phyloP scores from a whole-genome alignment of 1,140 invertebrate genomes.

The Helicoverpa armigera region DNA sequence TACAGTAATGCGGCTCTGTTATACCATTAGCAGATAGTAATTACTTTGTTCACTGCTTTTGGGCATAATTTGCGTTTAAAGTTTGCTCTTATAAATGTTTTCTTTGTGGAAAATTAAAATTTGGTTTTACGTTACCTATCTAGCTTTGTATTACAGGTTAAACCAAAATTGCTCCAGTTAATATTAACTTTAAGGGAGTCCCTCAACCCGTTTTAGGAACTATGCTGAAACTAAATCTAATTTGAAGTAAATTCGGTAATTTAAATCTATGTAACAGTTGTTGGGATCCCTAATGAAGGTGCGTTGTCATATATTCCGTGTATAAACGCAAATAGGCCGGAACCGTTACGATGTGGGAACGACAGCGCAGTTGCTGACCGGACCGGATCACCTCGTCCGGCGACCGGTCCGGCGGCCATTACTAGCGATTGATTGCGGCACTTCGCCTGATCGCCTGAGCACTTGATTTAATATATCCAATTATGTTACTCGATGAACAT shows the following conservation, averaged over 20 bases:
- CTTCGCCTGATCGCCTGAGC: background rate
- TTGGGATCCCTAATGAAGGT: background rate
- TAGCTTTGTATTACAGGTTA: too few species aligned
- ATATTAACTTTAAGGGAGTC: too few species aligned
- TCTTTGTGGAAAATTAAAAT: too few species aligned
- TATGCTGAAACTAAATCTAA: background rate
- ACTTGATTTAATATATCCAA: too few species aligned
- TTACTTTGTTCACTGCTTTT: background rate
- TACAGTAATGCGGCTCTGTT: background rate
- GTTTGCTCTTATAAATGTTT: background rate
- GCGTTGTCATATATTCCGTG: slow-evolving; percentile 7
- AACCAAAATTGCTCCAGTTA: too few species aligned
- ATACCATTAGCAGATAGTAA: background rate
- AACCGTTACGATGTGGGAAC: slow-evolving; percentile 27
- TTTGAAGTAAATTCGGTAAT: background rate
- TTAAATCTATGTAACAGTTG: background rate
- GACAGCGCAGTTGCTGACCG: background rate
- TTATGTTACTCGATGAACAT: too few species aligned
- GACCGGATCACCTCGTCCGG: background rate
- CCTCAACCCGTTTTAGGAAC: too few species aligned
- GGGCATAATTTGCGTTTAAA: background rate
- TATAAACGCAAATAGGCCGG: background rate
- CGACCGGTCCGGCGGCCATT: slow-evolving; percentile 8
- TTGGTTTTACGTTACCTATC: too few species aligned
- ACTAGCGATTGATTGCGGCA: slow-evolving; percentile 11